These are phyloP conservation scores for Megalops atlanticus DNA, from an alignment of 2,113 vertebrate genomes.

Conservation along the genomic window DNA sequence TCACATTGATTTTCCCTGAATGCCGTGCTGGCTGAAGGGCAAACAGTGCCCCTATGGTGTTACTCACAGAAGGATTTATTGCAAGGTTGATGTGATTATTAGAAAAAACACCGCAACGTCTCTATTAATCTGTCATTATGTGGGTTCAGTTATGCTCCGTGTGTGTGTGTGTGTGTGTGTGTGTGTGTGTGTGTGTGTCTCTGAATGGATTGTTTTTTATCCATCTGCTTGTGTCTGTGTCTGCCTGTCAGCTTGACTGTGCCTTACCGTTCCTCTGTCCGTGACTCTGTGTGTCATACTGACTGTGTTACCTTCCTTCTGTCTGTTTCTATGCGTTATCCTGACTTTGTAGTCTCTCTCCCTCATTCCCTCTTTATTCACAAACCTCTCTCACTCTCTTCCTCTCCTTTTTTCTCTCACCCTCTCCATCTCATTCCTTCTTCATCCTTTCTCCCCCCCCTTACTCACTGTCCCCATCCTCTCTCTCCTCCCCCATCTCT, in stretches of 20 bases:
- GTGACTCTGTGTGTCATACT: not conserved
- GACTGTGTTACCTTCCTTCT: not conserved
- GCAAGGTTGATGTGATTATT: constrained; percentile 17
- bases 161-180: not conserved
- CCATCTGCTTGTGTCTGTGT: not conserved
- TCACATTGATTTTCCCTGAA: constrained; percentile 63
- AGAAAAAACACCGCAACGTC: not conserved
- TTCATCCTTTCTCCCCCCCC: not conserved
- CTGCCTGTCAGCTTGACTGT: constrained; percentile 2
- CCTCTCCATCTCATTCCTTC: not conserved
- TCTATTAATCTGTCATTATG: not conserved
- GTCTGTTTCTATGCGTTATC: not conserved
- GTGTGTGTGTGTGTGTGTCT: not conserved
- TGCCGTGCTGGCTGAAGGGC: constrained; percentile 61
- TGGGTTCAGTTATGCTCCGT: not conserved
- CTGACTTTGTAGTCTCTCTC: constrained; percentile 19
- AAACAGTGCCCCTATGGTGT: constrained; percentile 53
- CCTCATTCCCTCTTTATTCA: too few species aligned
- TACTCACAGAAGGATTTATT: constrained; percentile 58
- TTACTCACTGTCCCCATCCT: too few species aligned
- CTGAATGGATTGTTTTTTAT: not conserved
- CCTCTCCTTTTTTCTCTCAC: not conserved
- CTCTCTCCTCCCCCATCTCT: too few species aligned
- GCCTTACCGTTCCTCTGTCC: too few species aligned
- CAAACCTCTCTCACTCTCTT: not conserved